Percentiles rank a stretch among this genome's conserved stretches.
These are phyloP conservation scores for Benthosema pterotum DNA, from an alignment of 2,797 vertebrate genomes.

Conservation along the genomic window DNA sequence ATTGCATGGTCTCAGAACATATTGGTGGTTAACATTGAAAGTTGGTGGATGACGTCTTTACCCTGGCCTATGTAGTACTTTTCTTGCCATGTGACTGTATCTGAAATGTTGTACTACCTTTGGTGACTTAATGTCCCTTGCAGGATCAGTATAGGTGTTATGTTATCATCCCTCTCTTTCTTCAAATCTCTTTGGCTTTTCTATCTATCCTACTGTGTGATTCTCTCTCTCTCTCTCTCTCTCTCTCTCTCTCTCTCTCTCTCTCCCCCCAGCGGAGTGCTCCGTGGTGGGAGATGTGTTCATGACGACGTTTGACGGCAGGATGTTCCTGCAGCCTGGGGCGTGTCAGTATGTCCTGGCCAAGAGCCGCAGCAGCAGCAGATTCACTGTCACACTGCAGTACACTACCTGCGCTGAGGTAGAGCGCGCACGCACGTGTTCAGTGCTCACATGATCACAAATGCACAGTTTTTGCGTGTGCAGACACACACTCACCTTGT, in stretches of 20 bases:
- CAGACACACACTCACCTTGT: slow-evolving; percentile 15
- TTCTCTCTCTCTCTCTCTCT: slow-evolving; percentile 5
- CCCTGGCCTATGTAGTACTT: no score
- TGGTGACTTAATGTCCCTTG: no score
- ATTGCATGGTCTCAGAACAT: no score
- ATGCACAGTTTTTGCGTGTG: background rate
- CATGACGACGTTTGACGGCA: slow-evolving; percentile 95
- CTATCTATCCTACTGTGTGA: background rate
- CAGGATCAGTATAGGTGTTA: no score
- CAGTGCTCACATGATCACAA: background rate
- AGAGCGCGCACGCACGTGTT: slow-evolving; percentile 34
- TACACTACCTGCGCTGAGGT: slow-evolving; percentile 93
- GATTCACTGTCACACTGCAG: slow-evolving; percentile 91
- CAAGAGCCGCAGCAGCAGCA: slow-evolving; percentile 90
- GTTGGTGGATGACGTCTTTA: no score
- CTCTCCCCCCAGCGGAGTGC: slow-evolving; percentile 84
- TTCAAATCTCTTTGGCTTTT: background rate
- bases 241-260: slow-evolving; percentile 1
- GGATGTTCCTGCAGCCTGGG: slow-evolving; percentile 93
- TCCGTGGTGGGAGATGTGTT: slow-evolving; percentile 91
- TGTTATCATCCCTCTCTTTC: background rate
- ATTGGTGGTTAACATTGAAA: no score
- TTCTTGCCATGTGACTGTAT: no score
- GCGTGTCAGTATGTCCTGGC: slow-evolving; percentile 93
- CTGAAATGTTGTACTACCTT: no score